Conservation (phyloP, 2,888 invertebrate genomes). For the Cryptophagus acutangulus region DNA sequence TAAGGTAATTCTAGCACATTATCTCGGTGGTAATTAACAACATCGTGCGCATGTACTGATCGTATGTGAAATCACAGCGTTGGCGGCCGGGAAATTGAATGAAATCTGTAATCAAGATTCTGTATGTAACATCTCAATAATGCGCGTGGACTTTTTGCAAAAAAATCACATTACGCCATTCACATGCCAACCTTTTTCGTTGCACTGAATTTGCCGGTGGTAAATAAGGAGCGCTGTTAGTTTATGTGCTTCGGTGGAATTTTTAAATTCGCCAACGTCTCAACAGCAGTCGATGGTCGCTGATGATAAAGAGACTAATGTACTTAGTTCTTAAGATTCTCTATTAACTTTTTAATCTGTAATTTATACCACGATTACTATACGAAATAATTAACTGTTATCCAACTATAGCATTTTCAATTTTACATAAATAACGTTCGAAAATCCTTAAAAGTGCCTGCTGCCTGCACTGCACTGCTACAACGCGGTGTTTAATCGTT, state of each 20-base stretch:
- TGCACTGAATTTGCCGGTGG: conserved; percentile 20
- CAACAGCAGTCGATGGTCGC: conserved; percentile 38
- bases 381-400: conserved; percentile 18
- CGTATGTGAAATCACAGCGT: conserved; percentile 39
- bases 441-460: no score
- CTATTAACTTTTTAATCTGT: conserved; percentile 19
- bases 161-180: conserved; percentile 24
- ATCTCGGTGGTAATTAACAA: conserved; percentile 41
- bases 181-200: conserved; percentile 30
- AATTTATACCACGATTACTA: conserved; percentile 13
- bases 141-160: conserved; percentile 21
- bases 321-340: conserved; percentile 25
- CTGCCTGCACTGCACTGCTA: no score
- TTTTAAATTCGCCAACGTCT: conserved; percentile 31
- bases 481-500: no score
- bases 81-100: conserved; percentile 39
- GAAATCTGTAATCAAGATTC: conserved; percentile 39
- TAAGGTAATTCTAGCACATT: conserved; percentile 31
- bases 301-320: conserved; percentile 31
- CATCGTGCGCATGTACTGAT: conserved; percentile 39
- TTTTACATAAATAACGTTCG: no score
- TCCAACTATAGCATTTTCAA: no score
- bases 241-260: conserved; percentile 27
- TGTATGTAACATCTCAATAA: conserved; percentile 40
- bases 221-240: conserved; percentile 28